These are phyloP conservation scores for Strix occidentalis DNA, from an alignment of 2,797 vertebrate species.

Conservation along the genomic window DNA sequence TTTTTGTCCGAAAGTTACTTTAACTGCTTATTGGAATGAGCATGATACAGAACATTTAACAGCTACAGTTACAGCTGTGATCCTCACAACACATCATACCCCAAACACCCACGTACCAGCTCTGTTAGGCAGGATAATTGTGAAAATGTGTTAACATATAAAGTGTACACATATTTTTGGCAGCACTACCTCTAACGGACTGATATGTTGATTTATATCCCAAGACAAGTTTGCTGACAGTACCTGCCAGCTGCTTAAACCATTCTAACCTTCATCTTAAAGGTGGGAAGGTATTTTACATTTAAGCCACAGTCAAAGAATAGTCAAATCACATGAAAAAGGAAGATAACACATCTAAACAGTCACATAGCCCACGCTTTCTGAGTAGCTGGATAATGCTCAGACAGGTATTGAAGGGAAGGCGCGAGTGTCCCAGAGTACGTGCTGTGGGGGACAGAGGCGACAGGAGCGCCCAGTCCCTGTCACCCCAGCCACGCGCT, in stretches of 20 bases:
- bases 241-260: background rate
- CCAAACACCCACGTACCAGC: background rate
- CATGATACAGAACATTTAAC: background rate
- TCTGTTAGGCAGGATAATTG: background rate
- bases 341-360: background rate
- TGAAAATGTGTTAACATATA: background rate
- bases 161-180: background rate
- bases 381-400: background rate
- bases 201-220: background rate
- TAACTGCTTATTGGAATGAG: background rate
- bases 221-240: background rate
- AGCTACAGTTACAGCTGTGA: background rate
- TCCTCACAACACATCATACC: background rate
- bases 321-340: background rate
- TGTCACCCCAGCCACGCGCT: background rate
- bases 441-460: background rate
- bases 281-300: background rate
- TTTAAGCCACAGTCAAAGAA: background rate
- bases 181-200: background rate
- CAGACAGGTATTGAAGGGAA: accelerated
- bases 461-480: background rate
- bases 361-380: background rate
- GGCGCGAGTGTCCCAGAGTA: accelerated
- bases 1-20: background rate
- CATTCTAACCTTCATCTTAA: too few relatives aligned